Evolutionary conservation across 2,888 invertebrate genomes (phyloP).

Genomic region (Fragum whitleyi): DNA sequence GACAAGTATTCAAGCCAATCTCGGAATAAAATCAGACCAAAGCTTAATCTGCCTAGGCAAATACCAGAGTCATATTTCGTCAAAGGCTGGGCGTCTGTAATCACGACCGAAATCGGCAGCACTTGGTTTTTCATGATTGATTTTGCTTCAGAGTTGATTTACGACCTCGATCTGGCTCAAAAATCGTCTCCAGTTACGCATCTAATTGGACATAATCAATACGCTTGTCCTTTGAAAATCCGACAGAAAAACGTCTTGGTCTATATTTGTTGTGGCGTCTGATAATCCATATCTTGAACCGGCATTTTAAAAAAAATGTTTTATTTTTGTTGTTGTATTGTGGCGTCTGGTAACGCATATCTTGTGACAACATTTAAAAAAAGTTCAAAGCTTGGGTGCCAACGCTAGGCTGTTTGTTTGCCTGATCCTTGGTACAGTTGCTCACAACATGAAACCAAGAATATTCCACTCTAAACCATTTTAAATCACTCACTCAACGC

Average conservation of each 20-base stretch:
- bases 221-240: slow-evolving; percentile 24
- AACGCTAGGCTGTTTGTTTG: too few species aligned
- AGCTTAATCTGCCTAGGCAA: slow-evolving; percentile 46
- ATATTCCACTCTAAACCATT: too few species aligned
- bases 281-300: too few species aligned
- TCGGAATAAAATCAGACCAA: background rate
- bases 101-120: slow-evolving; percentile 16
- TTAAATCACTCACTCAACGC: too few species aligned
- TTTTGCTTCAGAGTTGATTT: slow-evolving; percentile 67
- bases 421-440: too few species aligned
- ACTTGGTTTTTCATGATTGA: slow-evolving; percentile 63
- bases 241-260: background rate
- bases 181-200: slow-evolving; percentile 56
- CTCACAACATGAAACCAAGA: too few species aligned
- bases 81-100: slow-evolving; percentile 23
- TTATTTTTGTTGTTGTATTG: too few species aligned
- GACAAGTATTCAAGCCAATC: slow-evolving; percentile 5
- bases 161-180: slow-evolving; percentile 49
- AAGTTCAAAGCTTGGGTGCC: too few species aligned
- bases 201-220: slow-evolving; percentile 60
- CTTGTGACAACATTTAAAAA: too few species aligned
- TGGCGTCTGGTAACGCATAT: too few species aligned
- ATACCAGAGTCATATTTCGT: slow-evolving; percentile 31
- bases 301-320: too few species aligned
- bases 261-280: background rate